Conservation (phyloP, 2,888 invertebrate genomes). For the Thecophora atra region DNA sequence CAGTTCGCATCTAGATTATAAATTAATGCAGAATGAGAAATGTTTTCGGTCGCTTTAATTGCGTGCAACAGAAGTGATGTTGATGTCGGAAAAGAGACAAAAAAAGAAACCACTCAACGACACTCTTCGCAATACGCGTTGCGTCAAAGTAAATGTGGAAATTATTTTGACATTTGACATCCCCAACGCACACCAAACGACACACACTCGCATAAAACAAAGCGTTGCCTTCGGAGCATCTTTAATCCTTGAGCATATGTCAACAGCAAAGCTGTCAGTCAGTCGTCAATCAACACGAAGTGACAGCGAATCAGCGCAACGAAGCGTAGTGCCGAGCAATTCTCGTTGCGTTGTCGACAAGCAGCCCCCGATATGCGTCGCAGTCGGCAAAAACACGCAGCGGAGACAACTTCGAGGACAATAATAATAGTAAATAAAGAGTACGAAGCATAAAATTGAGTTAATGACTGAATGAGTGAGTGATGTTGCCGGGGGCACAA, state of each 20-base stretch:
- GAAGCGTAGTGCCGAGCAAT: conserved; percentile 7
- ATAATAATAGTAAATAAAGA: too few species aligned
- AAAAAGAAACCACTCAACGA: not conserved
- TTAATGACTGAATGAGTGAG: conserved; percentile 4
- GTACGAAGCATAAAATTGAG: conserved; percentile 17
- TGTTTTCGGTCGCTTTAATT: too few species aligned
- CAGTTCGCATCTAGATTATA: too few species aligned
- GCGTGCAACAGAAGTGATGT: not conserved
- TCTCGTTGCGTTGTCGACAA: conserved; percentile 13
- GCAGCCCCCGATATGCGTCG: not conserved
- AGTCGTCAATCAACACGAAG: too few species aligned
- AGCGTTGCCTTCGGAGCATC: not conserved
- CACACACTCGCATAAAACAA: too few species aligned
- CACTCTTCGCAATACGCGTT: not conserved
- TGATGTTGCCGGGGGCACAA: conserved; percentile 19
- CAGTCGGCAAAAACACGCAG: not conserved
- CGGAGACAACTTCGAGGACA: conserved; percentile 4
- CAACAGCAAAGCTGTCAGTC: conserved; percentile 31
- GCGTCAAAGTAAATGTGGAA: conserved; percentile 1
- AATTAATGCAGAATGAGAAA: too few species aligned
- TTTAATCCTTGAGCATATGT: conserved; percentile 17
- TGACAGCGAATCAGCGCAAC: conserved; percentile 11
- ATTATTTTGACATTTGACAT: conserved; percentile 20
- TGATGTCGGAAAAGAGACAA: not conserved
- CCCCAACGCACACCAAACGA: not conserved